Conservation (phyloP, 2,797 vertebrate species). For the Diplodus puntazzo region DNA sequence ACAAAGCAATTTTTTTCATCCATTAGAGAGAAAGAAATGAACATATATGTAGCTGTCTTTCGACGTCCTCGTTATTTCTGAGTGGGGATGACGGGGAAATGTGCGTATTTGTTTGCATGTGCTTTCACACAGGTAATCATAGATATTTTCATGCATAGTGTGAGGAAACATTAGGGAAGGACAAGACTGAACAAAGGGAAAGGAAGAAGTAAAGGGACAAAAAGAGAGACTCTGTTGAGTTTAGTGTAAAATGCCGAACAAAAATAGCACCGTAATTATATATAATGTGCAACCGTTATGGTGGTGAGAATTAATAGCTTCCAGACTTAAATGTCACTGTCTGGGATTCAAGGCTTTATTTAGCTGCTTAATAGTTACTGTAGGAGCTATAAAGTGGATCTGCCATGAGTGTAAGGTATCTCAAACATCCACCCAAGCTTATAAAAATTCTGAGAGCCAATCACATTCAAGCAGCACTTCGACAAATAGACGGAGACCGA, state of each 20-base stretch:
- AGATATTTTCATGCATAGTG: neutral
- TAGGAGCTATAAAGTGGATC: slow-evolving; percentile 9
- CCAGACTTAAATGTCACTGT: slow-evolving; percentile 25
- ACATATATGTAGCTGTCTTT: neutral
- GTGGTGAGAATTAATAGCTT: slow-evolving; percentile 6
- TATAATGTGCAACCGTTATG: neutral
- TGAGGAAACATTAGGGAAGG: neutral
- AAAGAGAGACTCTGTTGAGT: neutral
- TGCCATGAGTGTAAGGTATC: slow-evolving; percentile 7
- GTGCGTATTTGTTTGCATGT: neutral
- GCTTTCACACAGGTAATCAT: neutral
- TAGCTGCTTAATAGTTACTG: slow-evolving; percentile 15
- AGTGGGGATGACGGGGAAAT: neutral
- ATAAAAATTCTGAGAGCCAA: slow-evolving; percentile 1
- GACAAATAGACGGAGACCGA: neutral
- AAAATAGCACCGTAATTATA: slow-evolving; percentile 24
- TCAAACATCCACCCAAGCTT: neutral
- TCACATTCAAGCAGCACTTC: slow-evolving; percentile 3
- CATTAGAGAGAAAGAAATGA: neutral
- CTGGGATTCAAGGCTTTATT: slow-evolving; percentile 32
- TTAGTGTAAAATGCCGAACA: slow-evolving; percentile 5
- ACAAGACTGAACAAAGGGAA: neutral
- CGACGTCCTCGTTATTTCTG: neutral
- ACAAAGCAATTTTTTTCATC: neutral
- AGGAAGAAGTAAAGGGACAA: neutral